Conservation (phyloP, 2,888 invertebrate genomes). For the Heliconius sara region DNA sequence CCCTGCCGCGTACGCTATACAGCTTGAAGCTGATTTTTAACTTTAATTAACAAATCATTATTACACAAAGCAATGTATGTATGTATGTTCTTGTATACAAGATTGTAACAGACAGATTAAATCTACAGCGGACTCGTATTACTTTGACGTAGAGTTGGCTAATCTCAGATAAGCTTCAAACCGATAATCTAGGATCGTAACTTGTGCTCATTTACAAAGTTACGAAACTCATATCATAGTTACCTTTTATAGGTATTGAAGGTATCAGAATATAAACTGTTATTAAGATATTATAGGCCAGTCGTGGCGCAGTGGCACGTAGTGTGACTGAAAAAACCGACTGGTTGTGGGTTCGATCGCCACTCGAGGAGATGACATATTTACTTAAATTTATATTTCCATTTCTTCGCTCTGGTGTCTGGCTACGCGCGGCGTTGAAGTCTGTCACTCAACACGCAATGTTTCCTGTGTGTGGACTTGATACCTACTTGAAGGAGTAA, state of each 20-base stretch:
- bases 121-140: not conserved
- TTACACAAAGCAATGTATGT: not conserved
- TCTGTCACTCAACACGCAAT: no score
- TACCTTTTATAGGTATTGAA: not conserved
- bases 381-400: no score
- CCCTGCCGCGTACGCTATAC: no score
- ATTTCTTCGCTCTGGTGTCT: no score
- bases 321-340: no score
- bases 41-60: not conserved
- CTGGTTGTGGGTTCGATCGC: no score
- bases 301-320: no score
- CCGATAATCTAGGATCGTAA: slow-evolving; percentile 16
- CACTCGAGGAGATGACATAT: no score
- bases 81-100: not conserved
- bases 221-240: slow-evolving; percentile 3
- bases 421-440: no score
- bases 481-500: no score
- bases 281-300: not conserved
- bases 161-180: slow-evolving; percentile 15
- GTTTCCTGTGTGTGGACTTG: no score
- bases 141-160: not conserved
- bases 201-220: slow-evolving; percentile 4
- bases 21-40: no score
- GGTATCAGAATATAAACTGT: not conserved
- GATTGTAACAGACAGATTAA: slow-evolving; percentile 6